A percentile compares a stretch with the other conserved stretches of the same genome.
phyloP scores from a whole-genome alignment of 2,797 vertebrate species.

The Poliocrania exsul region DNA sequence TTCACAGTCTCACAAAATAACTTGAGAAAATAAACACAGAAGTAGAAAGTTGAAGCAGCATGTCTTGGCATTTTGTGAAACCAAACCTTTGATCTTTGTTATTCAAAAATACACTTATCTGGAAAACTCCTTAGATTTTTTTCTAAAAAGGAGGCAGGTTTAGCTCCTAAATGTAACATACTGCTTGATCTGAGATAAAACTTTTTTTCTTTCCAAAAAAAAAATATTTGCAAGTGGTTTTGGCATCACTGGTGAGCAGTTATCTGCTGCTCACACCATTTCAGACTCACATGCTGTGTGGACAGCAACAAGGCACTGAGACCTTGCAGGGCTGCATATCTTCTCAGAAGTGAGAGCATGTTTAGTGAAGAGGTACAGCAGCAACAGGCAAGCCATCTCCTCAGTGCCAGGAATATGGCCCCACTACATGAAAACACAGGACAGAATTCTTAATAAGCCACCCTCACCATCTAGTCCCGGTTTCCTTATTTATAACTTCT shows the following conservation, averaged over 20 bases:
- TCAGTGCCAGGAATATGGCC: not conserved
- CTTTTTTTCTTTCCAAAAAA: not conserved
- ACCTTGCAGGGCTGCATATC: rapidly evolving
- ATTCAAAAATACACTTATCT: not conserved
- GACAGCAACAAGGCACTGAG: not conserved
- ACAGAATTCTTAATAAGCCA: conserved; percentile 5
- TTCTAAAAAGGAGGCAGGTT: not conserved
- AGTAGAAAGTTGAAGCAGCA: not conserved
- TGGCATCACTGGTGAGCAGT: not conserved
- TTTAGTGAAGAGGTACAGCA: not conserved
- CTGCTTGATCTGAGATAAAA: not conserved
- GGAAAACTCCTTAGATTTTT: not conserved
- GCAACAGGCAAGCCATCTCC: not conserved
- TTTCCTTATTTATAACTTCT: conserved; percentile 48
- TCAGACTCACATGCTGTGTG: not conserved
- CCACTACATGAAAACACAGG: conserved; percentile 3
- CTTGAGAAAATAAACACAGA: not conserved
- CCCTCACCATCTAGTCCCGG: not conserved
- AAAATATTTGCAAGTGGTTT: not conserved
- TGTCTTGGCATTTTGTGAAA: not conserved
- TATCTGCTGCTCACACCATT: rapidly evolving
- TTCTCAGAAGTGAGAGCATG: not conserved
- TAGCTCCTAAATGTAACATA: not conserved
- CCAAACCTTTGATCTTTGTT: not conserved
- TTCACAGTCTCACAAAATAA: not conserved